These are phyloP conservation scores for Laticauda colubrina DNA, from an alignment of 2,113 vertebrate genomes.

Conservation along the genomic window DNA sequence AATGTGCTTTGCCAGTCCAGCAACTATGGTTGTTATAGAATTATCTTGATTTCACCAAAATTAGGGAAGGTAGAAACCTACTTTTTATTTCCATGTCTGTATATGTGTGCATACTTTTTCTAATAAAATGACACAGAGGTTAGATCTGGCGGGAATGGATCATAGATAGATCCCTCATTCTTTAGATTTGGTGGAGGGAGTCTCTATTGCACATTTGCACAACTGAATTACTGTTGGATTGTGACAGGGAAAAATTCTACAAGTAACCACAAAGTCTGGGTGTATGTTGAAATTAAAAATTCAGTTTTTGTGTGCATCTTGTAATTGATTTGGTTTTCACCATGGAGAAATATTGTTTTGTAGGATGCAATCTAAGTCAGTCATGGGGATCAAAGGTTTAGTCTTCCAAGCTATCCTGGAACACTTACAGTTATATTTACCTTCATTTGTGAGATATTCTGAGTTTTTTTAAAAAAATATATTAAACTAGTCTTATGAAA, in stretches of 20 bases:
- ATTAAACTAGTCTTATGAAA: not conserved
- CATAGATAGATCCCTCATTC: not conserved
- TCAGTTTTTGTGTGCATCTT: not conserved
- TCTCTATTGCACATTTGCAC: not conserved
- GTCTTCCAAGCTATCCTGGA: too few relatives aligned
- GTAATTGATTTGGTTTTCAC: not conserved
- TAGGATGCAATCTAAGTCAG: too few relatives aligned
- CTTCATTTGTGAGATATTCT: too few relatives aligned
- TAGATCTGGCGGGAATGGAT: not conserved
- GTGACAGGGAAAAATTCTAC: not conserved
- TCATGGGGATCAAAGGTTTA: too few relatives aligned
- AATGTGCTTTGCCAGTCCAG: not conserved
- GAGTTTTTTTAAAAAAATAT: not conserved
- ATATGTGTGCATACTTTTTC: not conserved
- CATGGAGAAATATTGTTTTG: too few relatives aligned
- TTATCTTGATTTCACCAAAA: not conserved
- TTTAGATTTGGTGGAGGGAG: too few relatives aligned
- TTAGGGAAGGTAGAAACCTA: not conserved
- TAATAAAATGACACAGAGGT: not conserved
- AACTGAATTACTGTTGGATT: not conserved
- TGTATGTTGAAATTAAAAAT: not conserved
- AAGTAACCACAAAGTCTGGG: not conserved
- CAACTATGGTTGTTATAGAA: not conserved
- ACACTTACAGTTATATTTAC: too few relatives aligned
- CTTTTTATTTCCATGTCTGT: not conserved